Conservation (phyloP, 2,113 vertebrate genomes). For the Salvelinus fontinalis region DNA sequence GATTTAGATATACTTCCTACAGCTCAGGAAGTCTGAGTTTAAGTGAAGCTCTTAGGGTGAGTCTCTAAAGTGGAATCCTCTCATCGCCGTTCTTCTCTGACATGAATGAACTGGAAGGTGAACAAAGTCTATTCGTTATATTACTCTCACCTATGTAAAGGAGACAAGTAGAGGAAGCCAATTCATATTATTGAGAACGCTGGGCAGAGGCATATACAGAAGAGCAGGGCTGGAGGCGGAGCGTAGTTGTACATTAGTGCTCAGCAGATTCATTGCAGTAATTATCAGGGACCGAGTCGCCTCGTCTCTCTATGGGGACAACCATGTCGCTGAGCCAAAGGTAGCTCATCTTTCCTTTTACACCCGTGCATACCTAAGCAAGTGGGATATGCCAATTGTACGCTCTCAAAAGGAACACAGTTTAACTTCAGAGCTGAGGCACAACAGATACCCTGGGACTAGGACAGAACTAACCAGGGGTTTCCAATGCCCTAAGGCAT, state of each 20-base stretch:
- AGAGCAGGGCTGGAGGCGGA: not conserved
- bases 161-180: not conserved
- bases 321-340: constrained; percentile 16
- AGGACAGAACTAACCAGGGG: not conserved
- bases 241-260: constrained; percentile 34
- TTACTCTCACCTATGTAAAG: not conserved
- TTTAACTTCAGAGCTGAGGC: not conserved
- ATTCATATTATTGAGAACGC: not conserved
- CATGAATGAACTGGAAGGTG: not conserved
- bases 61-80: not conserved
- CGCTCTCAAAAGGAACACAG: not conserved
- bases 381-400: not conserved
- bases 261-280: constrained; percentile 51
- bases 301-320: constrained; percentile 1
- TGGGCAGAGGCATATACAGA: not conserved
- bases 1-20: not conserved
- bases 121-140: not conserved
- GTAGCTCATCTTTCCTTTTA: constrained; percentile 11
- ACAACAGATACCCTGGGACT: constrained; percentile 15
- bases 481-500: not conserved
- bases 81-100: not conserved
- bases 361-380: constrained; percentile 4
- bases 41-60: constrained; percentile 20
- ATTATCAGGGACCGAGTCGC: constrained; percentile 37
- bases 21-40: constrained; percentile 15